Base-by-base conservation (phyloP, 2,888 invertebrate genomes). In the Kryphioiulus occultus region DNA sequence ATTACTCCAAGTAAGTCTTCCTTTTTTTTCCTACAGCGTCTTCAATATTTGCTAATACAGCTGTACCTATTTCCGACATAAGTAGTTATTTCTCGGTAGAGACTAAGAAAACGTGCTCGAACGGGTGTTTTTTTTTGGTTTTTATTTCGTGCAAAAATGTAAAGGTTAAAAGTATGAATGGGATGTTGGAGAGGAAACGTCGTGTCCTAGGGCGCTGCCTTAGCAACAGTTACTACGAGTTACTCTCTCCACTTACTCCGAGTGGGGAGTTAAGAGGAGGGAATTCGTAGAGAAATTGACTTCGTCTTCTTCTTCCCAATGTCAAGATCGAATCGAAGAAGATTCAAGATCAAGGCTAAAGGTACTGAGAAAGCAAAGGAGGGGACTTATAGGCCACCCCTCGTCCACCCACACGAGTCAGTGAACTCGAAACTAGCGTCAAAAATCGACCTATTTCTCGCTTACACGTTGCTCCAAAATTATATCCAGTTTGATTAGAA, bases 101-200 rank as follows among this genome's bases (percentile, higher is more conserved):
- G 47, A 47, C 47, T n/a, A n/a, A 47, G 47, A 47, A 47, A 12
- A 47, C 47, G 47, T 47, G 47, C 12, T 12, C 47, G 17, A 47
- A 47, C 47, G 47, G 47, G 47, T 47, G 47, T 12, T 3, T 59
- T 59, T 59, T n/a, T 59, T 59, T 59, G n/a, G n/a, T n/a, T n/a
- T n/a, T n/a, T n/a, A n/a, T n/a, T n/a, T n/a, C 5, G 53, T n/a
- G n/a, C 53, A 19, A 59, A 59, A 59, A 59, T 59, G 53, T 59
- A 59, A 59, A 59, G 53, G 53, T 59, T 59, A 59, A 59, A 59
- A 59, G 53, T 59, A 59, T n/a, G 53, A 59, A 59, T 59, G 53
- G n/a, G 53, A 59, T 47, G 47, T 47, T 47, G 47, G 12, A 47
- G 47, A 59, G 53, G 53, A 59, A 59, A 59, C n/a, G 53, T 59